phyloP scores from a whole-genome alignment of 2,888 invertebrate species.

The Pemphredon lugubris region DNA sequence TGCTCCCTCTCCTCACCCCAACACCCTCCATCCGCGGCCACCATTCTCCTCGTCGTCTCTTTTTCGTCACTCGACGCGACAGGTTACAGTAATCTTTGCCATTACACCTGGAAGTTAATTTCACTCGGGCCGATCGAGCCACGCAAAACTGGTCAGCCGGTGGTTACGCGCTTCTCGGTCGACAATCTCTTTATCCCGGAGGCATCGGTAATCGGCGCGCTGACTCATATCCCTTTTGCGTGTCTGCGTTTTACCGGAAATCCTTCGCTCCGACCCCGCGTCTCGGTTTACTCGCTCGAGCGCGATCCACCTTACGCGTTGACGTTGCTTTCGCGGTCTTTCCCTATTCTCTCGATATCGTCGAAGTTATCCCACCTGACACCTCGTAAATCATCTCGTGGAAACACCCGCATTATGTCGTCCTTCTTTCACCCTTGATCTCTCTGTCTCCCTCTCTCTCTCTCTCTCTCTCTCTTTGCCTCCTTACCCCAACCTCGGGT shows the following conservation, averaged over 20 bases:
- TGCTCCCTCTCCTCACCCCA: background rate
- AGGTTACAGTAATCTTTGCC: slow-evolving; percentile 42
- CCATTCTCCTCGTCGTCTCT: too few relatives aligned
- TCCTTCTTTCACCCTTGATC: background rate
- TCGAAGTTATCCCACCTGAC: background rate
- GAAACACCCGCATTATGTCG: background rate
- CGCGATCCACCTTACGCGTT: too few relatives aligned
- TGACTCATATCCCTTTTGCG: slow-evolving; percentile 13
- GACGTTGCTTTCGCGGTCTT: too few relatives aligned
- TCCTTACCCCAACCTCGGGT: too few relatives aligned
- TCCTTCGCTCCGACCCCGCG: background rate
- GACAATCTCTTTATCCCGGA: slow-evolving; percentile 44
- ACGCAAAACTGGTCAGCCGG: slow-evolving; percentile 21
- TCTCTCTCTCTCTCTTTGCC: background rate
- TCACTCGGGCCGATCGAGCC: slow-evolving; percentile 15
- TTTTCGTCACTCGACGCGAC: slow-evolving; percentile 17
- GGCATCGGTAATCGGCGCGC: slow-evolving; percentile 22
- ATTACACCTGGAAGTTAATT: slow-evolving; percentile 49
- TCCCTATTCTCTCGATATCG: background rate
- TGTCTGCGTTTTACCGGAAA: background rate
- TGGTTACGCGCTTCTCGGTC: slow-evolving; percentile 17
- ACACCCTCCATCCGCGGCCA: too few relatives aligned
- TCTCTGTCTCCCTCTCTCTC: background rate
- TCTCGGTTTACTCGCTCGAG: too few relatives aligned
- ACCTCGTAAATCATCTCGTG: slow-evolving; percentile 1